Percentiles rank a stretch among this genome's conserved stretches.
These are phyloP conservation scores for Calliopum simillimum DNA, from an alignment of 2,888 invertebrate species.

Conservation along the genomic window DNA sequence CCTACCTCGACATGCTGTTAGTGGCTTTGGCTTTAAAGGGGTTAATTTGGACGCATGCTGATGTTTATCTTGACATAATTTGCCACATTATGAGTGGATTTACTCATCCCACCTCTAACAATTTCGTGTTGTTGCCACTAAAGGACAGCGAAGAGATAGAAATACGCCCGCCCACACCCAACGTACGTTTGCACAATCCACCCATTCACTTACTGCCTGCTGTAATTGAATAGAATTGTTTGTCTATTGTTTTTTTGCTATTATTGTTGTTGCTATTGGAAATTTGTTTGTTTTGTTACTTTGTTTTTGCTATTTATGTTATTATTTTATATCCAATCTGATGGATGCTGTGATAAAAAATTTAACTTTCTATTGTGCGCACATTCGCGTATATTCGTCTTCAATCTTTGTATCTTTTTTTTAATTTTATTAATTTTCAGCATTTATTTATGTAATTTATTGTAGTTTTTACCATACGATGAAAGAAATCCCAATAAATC, in stretches of 20 bases:
- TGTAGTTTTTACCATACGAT: too few relatives aligned
- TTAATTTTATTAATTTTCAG: too few relatives aligned
- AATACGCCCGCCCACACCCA: not conserved
- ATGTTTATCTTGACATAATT: slow-evolving; percentile 58
- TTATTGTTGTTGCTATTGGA: slow-evolving; percentile 12
- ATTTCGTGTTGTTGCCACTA: not conserved
- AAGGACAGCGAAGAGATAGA: not conserved
- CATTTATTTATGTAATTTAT: too few relatives aligned
- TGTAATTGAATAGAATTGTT: slow-evolving; percentile 34
- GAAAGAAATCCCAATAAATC: too few relatives aligned
- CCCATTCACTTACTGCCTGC: not conserved
- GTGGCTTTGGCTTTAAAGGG: slow-evolving; percentile 35
- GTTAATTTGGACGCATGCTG: slow-evolving; percentile 46
- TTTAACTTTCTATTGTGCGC: slow-evolving; percentile 15
- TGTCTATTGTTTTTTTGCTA: slow-evolving; percentile 19
- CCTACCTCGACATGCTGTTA: not conserved
- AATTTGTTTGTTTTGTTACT: slow-evolving; percentile 26
- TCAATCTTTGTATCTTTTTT: too few relatives aligned
- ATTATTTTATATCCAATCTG: not conserved
- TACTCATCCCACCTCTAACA: slow-evolving; percentile 29
- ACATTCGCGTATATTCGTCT: not conserved
- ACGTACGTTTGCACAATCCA: not conserved
- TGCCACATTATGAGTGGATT: slow-evolving; percentile 54
- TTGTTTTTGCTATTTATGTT: not conserved
- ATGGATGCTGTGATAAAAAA: slow-evolving; percentile 24